phyloP scores from a whole-genome alignment of 2,888 invertebrate genomes.

The Seira sanloemensis region DNA sequence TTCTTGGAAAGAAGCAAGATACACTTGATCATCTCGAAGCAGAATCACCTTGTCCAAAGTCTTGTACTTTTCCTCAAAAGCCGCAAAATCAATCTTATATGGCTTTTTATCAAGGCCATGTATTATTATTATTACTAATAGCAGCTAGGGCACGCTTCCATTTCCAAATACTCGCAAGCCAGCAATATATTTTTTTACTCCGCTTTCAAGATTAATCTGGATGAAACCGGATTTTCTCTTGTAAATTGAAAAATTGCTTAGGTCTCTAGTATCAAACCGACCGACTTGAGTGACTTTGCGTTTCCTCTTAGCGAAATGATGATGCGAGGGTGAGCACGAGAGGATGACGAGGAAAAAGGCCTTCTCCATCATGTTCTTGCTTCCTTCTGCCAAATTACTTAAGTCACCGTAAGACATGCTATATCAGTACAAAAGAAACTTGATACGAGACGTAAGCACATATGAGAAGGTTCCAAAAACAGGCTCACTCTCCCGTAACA shows the following conservation, averaged over 20 bases:
- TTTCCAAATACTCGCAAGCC: background rate
- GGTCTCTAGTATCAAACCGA: background rate
- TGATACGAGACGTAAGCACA: background rate
- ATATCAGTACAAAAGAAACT: background rate
- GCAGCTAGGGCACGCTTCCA: no score
- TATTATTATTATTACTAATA: no score
- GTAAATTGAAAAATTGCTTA: slow-evolving; percentile 40
- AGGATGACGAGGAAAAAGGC: slow-evolving; percentile 3
- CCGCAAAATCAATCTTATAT: no score
- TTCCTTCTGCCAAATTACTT: slow-evolving; percentile 1
- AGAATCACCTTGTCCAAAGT: no score
- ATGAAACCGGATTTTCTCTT: slow-evolving; percentile 36
- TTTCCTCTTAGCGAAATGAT: background rate
- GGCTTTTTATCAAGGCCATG: no score
- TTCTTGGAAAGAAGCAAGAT: no score
- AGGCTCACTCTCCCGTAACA: slow-evolving; percentile 52
- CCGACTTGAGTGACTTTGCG: background rate
- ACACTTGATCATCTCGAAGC: no score
- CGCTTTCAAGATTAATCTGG: slow-evolving; percentile 25
- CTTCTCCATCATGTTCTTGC: slow-evolving; percentile 1
- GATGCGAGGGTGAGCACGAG: background rate
- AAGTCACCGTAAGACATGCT: background rate
- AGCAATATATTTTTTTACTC: background rate
- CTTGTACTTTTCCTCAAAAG: no score
- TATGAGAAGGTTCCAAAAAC: slow-evolving; percentile 51